Evolutionary conservation across 2,888 invertebrate species (phyloP).

Genomic region (Deilephila elpenor): DNA sequence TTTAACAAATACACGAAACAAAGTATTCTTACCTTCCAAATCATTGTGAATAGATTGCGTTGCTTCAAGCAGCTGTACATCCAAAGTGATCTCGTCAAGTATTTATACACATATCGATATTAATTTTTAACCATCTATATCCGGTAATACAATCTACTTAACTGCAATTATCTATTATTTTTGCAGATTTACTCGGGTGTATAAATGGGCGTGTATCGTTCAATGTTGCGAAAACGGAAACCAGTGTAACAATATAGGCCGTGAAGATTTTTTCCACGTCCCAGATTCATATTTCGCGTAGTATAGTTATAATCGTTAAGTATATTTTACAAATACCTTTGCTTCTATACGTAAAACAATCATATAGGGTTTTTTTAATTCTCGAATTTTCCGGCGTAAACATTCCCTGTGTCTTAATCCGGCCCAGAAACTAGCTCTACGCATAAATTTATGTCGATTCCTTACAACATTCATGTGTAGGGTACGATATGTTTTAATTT

Average conservation of each 20-base stretch:
- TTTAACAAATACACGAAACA: not conserved
- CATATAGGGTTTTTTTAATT: too few species aligned
- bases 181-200: constrained; percentile 48
- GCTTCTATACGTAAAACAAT: too few species aligned
- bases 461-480: too few species aligned
- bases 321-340: too few species aligned
- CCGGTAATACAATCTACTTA: constrained; percentile 52
- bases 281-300: not conserved
- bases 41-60: constrained; percentile 63
- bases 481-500: too few species aligned
- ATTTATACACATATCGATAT: constrained; percentile 64
- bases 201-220: constrained; percentile 52
- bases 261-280: constrained; percentile 15
- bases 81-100: constrained; percentile 50
- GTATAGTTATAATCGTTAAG: not conserved
- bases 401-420: too few species aligned
- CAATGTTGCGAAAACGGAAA: constrained; percentile 46
- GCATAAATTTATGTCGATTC: too few species aligned
- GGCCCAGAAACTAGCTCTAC: too few species aligned
- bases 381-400: too few species aligned
- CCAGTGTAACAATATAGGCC: constrained; percentile 37
- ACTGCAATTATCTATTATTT: constrained; percentile 53
- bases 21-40: constrained; percentile 65
- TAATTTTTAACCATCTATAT: constrained; percentile 58
- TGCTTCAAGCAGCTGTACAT: constrained; percentile 54